These are phyloP conservation scores for Rissa tridactyla DNA, from an alignment of 2,113 vertebrate species.

Conservation along the genomic window DNA sequence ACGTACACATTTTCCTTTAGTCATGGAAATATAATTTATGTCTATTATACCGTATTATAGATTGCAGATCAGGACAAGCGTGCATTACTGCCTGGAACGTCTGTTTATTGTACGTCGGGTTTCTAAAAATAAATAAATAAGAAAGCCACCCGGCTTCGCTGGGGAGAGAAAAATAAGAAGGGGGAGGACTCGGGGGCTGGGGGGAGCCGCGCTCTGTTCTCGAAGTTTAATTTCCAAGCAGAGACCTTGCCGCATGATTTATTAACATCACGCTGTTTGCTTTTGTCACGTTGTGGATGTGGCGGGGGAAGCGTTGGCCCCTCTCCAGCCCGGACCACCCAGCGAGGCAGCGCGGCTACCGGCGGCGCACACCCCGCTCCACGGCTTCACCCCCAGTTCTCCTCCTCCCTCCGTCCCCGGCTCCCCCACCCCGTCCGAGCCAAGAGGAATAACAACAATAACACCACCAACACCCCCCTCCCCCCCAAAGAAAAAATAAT, in stretches of 20 bases:
- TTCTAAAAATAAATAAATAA: slow-evolving; percentile 45
- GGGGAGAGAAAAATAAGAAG: background rate
- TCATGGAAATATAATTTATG: slow-evolving; percentile 89
- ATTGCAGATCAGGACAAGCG: slow-evolving; percentile 78
- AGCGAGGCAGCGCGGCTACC: slow-evolving; percentile 40
- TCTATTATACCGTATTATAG: slow-evolving; percentile 86
- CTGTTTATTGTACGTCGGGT: slow-evolving; percentile 48
- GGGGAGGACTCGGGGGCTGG: background rate
- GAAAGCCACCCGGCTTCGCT: background rate
- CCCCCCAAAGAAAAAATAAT: background rate
- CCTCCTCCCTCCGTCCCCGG: slow-evolving; percentile 33
- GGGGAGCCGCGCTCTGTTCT: background rate
- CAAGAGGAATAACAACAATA: background rate
- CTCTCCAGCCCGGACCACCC: slow-evolving; percentile 80
- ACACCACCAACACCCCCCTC: too few species aligned
- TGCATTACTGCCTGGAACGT: slow-evolving; percentile 71
- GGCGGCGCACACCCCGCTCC: slow-evolving; percentile 38
- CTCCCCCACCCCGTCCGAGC: slow-evolving; percentile 29
- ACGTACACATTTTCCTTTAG: slow-evolving; percentile 82
- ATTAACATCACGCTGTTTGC: slow-evolving; percentile 68
- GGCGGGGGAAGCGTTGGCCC: slow-evolving; percentile 31
- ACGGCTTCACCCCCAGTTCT: slow-evolving; percentile 51
- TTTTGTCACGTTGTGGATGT: slow-evolving; percentile 73
- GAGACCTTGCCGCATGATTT: slow-evolving; percentile 69
- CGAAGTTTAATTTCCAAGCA: slow-evolving; percentile 43